phyloP scores from a whole-genome alignment of 2,888 invertebrate genomes.

The Macropis europaea region DNA sequence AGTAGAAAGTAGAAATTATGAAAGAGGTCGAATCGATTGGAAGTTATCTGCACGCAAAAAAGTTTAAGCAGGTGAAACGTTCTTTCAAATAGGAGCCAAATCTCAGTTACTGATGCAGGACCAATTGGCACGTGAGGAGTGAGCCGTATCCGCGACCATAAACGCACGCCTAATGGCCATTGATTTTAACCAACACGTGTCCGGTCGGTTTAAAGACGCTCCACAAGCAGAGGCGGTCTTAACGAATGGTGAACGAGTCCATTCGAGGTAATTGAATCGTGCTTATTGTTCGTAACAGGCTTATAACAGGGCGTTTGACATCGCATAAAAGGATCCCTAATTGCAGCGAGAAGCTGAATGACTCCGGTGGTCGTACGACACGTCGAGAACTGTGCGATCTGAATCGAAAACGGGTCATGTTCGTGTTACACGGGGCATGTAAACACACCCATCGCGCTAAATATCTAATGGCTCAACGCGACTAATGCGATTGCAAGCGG shows the following conservation, averaged over 20 bases:
- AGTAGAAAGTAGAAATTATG: too few species aligned
- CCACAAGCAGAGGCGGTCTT: slow-evolving; percentile 36
- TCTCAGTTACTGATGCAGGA: too few species aligned
- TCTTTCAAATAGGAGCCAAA: too few species aligned
- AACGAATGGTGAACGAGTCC: slow-evolving; percentile 69
- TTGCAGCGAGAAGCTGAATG: slow-evolving; percentile 45
- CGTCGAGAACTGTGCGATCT: slow-evolving; percentile 19
- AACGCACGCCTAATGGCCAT: neutral
- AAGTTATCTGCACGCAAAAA: too few species aligned
- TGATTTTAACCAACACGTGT: slow-evolving; percentile 28
- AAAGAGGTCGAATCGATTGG: too few species aligned
- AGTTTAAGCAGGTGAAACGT: too few species aligned
- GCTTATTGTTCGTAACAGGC: slow-evolving; percentile 75
- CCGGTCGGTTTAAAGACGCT: slow-evolving; percentile 29
- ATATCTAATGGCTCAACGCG: slow-evolving; percentile 50
- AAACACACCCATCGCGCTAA: slow-evolving; percentile 45
- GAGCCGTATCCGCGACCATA: neutral
- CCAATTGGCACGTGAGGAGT: neutral
- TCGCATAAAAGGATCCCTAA: slow-evolving; percentile 66
- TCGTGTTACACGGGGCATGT: slow-evolving; percentile 39
- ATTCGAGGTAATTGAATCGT: slow-evolving; percentile 72
- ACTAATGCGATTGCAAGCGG: slow-evolving; percentile 45
- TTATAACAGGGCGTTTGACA: slow-evolving; percentile 72
- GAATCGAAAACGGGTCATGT: slow-evolving; percentile 55
- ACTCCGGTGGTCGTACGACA: slow-evolving; percentile 17